phyloP scores from a whole-genome alignment of 1,140 invertebrate genomes.

The Panagrolaimus sp. region DNA sequence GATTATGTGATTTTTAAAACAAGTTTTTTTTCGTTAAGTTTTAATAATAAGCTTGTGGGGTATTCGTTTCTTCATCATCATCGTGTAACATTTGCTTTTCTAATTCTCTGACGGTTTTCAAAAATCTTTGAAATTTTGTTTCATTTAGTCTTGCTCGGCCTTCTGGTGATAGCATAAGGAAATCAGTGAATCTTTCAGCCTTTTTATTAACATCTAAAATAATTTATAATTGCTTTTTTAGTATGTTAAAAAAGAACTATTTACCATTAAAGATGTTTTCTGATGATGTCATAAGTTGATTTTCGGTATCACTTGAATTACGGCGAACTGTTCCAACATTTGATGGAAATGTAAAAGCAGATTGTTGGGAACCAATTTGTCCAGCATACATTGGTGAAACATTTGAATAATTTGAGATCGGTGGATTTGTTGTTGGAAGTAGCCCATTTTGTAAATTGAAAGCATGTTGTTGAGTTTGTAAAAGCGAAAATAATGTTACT shows the following conservation, averaged over 20 bases:
- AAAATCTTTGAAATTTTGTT: slow-evolving; percentile 44
- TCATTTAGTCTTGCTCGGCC: slow-evolving; percentile 33
- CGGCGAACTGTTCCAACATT: neutral
- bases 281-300: slow-evolving; percentile 13
- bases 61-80: slow-evolving; percentile 5
- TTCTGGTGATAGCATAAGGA: slow-evolving; percentile 34
- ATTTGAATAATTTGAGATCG: slow-evolving; percentile 5
- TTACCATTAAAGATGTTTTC: slow-evolving; percentile 11
- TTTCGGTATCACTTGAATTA: neutral
- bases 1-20: too few species aligned
- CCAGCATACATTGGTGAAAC: slow-evolving; percentile 5
- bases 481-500: slow-evolving; percentile 4
- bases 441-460: slow-evolving; percentile 12
- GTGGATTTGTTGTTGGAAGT: neutral
- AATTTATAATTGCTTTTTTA: neutral
- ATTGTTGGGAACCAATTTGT: neutral
- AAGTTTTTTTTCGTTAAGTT: too few species aligned
- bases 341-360: neutral
- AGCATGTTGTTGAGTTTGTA: slow-evolving; percentile 7
- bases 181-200: slow-evolving; percentile 38
- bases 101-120: slow-evolving; percentile 42
- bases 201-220: slow-evolving; percentile 20
- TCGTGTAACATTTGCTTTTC: slow-evolving; percentile 43
- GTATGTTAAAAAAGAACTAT: neutral
- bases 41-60: too few species aligned